These are phyloP conservation scores for Psephotus haematonotus DNA, from an alignment of 2,113 vertebrate genomes.

Conservation along the genomic window DNA sequence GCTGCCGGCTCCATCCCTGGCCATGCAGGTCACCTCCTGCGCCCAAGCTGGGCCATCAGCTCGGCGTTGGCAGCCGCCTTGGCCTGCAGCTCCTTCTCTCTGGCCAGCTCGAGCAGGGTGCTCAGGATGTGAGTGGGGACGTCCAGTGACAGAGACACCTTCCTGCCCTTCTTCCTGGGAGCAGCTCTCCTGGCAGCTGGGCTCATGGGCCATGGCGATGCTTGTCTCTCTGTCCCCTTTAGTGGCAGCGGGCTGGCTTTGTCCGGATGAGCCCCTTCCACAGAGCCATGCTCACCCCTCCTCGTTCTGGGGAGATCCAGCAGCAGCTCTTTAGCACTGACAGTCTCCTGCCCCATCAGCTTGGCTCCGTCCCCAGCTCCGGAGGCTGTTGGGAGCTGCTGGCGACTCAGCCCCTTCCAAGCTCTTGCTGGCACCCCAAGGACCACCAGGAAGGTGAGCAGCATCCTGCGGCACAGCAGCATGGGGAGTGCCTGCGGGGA, in stretches of 20 bases:
- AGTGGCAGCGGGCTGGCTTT: not conserved
- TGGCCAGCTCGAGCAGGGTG: slow-evolving; percentile 82
- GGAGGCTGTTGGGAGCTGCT: fast-evolving
- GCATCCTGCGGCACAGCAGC: not conserved
- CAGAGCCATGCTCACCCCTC: not conserved
- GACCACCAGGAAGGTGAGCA: slow-evolving; percentile 73
- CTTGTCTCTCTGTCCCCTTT: not conserved
- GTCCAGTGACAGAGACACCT: slow-evolving; percentile 80
- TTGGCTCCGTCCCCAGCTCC: not conserved
- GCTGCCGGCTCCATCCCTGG: not conserved
- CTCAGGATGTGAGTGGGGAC: slow-evolving; percentile 83
- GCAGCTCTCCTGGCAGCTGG: not conserved
- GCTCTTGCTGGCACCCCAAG: not conserved
- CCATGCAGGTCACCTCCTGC: slow-evolving; percentile 68
- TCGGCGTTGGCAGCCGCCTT: slow-evolving; percentile 82
- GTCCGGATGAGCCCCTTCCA: not conserved
- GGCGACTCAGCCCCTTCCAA: fast-evolving
- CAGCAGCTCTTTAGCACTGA: not conserved
- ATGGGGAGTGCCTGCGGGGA: fast-evolving
- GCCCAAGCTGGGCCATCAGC: slow-evolving; percentile 83
- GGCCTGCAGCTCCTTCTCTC: slow-evolving; percentile 82
- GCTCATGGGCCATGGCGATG: slow-evolving; percentile 6
- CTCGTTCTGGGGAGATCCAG: not conserved
- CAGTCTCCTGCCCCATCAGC: not conserved
- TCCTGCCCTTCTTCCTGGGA: slow-evolving; percentile 65